These are phyloP conservation scores for Pseudomyrmex flavicornis DNA, from an alignment of 1,140 invertebrate species.

Conservation along the genomic window DNA sequence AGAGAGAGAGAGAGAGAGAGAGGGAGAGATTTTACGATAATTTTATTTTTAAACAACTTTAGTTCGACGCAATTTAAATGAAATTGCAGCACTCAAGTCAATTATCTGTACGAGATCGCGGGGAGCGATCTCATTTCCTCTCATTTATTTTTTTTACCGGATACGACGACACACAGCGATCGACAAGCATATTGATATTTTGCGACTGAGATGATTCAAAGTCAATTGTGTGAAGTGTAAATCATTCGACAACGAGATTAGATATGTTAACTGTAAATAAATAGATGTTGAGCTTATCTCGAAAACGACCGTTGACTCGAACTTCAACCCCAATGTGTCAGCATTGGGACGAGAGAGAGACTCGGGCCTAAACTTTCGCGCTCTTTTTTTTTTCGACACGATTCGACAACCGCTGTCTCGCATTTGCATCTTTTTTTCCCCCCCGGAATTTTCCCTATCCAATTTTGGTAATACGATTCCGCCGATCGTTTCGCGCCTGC, in stretches of 20 bases:
- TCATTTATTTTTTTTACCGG: background rate
- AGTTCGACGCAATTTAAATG: background rate
- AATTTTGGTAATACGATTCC: slow-evolving; percentile 56
- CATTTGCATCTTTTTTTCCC: slow-evolving; percentile 70
- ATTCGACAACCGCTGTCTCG: slow-evolving; percentile 57
- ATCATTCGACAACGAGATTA: slow-evolving; percentile 69
- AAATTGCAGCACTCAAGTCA: background rate
- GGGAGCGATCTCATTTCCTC: background rate
- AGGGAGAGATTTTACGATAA: too few species aligned
- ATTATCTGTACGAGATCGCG: background rate
- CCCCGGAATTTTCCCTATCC: background rate
- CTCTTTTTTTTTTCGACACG: slow-evolving; percentile 61
- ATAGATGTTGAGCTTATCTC: slow-evolving; percentile 66
- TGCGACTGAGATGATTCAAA: too few species aligned
- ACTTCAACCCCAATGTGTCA: slow-evolving; percentile 10
- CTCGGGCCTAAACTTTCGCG: slow-evolving; percentile 55
- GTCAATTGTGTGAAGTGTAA: background rate
- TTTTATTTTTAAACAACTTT: too few species aligned
- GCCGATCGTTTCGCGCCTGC: background rate
- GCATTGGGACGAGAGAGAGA: slow-evolving; percentile 51
- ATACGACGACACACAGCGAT: background rate
- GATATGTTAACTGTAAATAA: slow-evolving; percentile 71
- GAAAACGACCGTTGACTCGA: background rate
- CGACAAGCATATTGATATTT: background rate
- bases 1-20: too few species aligned